These are phyloP conservation scores for Archips xylosteana DNA, from an alignment of 2,888 invertebrate species.

Conservation along the genomic window DNA sequence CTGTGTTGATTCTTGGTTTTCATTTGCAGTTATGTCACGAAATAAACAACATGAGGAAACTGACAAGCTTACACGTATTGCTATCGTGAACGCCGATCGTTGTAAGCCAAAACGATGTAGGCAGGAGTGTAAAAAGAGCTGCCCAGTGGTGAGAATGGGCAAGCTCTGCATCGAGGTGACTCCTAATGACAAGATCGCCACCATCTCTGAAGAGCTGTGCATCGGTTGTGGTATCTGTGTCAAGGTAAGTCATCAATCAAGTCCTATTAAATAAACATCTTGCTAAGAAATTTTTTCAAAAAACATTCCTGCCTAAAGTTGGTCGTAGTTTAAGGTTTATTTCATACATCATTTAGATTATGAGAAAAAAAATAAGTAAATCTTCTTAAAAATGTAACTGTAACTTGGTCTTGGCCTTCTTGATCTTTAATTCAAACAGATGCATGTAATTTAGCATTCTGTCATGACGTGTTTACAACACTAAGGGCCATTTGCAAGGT, in stretches of 20 bases:
- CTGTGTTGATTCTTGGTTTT: constrained; percentile 45
- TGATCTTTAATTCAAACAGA: neutral
- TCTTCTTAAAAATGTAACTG: neutral
- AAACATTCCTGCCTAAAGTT: neutral
- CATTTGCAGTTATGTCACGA: constrained; percentile 76
- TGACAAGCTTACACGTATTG: constrained; percentile 98
- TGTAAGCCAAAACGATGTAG: constrained; percentile 99
- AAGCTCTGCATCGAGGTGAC: constrained; percentile 99
- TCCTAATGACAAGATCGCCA: constrained; percentile 97
- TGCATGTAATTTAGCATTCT: neutral
- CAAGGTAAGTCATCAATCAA: constrained; percentile 87
- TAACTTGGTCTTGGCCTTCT: neutral
- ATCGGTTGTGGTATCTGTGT: constrained; percentile 99
- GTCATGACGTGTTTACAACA: neutral
- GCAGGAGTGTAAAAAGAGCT: constrained; percentile 99
- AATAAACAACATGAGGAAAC: constrained; percentile 92
- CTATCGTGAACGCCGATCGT: constrained; percentile 98
- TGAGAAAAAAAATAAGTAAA: neutral
- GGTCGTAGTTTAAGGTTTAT: neutral
- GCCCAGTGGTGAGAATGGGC: constrained; percentile 99
- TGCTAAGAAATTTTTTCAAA: neutral
- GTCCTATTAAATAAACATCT: neutral
- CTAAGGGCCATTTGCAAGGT: neutral
- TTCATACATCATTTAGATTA: neutral
- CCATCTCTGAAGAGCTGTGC: constrained; percentile 98